Percentiles rank a stretch among this genome's conserved stretches.
phyloP scores from a whole-genome alignment of 2,113 vertebrate genomes.

The Dipodomys stephensi region DNA sequence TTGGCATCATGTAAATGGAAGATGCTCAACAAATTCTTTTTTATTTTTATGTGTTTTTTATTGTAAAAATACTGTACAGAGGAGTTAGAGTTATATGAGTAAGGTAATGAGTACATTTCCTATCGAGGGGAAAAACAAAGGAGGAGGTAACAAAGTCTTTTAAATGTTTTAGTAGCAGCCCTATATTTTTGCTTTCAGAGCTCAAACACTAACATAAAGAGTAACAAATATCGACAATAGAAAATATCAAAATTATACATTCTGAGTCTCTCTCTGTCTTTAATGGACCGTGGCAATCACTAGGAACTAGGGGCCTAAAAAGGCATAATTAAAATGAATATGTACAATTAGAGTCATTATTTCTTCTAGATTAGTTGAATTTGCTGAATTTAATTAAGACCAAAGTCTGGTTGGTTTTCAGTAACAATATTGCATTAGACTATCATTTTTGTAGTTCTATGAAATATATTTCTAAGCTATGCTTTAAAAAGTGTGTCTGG shows the following conservation, averaged over 20 bases:
- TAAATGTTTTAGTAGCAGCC: background rate
- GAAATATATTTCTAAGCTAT: conserved; percentile 38
- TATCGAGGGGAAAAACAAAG: too few species aligned
- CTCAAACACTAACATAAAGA: background rate
- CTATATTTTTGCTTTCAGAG: background rate
- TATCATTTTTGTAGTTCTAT: background rate
- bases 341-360: background rate
- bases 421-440: background rate
- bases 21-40: too few species aligned
- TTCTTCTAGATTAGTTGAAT: conserved; percentile 9
- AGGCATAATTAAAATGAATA: background rate
- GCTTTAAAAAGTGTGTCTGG: background rate
- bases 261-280: background rate
- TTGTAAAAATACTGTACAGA: too few species aligned
- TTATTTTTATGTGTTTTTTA: too few species aligned
- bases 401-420: background rate
- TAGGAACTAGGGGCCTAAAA: background rate
- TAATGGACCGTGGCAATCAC: background rate
- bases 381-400: background rate
- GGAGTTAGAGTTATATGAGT: too few species aligned
- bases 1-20: background rate
- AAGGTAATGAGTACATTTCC: too few species aligned
- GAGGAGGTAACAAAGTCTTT: background rate
- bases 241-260: background rate
- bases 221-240: background rate